A percentile compares a stretch with the other conserved stretches of the same genome.
phyloP scores from a whole-genome alignment of 2,113 vertebrate species.

The Rhabdomys dilectus region DNA sequence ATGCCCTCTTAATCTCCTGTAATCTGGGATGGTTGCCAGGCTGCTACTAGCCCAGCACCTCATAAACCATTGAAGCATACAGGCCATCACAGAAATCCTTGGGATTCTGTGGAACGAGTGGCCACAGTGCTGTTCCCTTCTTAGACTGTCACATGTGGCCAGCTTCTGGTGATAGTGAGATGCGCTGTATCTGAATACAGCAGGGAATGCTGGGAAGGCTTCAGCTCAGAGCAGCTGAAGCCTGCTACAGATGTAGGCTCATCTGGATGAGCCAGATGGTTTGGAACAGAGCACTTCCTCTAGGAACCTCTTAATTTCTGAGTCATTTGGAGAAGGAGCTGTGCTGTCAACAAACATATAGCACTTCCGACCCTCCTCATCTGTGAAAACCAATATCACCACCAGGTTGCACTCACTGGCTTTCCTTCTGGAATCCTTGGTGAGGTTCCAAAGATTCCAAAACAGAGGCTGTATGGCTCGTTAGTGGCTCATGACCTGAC shows the following conservation, averaged over 20 bases:
- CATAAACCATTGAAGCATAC: no score
- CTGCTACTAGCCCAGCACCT: neutral
- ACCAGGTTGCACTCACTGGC: neutral
- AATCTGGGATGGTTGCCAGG: neutral
- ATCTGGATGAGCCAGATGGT: slow-evolving; percentile 16
- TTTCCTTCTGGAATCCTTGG: slow-evolving; percentile 36
- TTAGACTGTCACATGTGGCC: neutral
- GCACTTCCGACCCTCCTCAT: neutral
- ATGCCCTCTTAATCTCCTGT: neutral
- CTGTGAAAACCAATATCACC: neutral
- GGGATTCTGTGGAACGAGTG: neutral
- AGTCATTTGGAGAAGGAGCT: slow-evolving; percentile 32
- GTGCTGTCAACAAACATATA: neutral
- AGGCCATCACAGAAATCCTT: neutral
- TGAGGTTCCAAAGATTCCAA: slow-evolving; percentile 18
- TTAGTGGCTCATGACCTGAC: neutral
- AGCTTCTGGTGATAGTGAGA: slow-evolving; percentile 27
- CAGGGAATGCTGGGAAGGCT: neutral
- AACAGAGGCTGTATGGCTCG: neutral
- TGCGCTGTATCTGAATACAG: neutral
- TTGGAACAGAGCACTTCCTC: slow-evolving; percentile 38
- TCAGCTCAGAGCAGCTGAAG: neutral
- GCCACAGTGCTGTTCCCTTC: neutral
- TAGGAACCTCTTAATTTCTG: slow-evolving; percentile 45
- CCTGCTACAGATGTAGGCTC: neutral